phyloP scores from a whole-genome alignment of 1,140 invertebrate genomes.

The Magallana ariakensis region DNA sequence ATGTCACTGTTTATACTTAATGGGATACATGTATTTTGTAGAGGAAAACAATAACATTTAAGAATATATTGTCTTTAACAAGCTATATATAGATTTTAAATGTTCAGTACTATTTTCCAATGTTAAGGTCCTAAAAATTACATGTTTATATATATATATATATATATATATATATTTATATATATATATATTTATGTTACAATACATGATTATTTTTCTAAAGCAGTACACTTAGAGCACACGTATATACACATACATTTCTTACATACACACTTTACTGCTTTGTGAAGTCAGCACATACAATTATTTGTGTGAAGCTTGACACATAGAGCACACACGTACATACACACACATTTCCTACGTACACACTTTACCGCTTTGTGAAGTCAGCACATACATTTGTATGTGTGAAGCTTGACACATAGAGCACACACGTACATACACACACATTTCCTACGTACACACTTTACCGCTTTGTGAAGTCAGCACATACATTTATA shows the following conservation, averaged over 20 bases:
- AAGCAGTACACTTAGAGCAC: too few relatives aligned
- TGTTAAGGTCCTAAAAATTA: not conserved
- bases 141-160: not conserved
- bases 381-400: not conserved
- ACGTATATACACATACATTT: too few relatives aligned
- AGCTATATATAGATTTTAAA: not conserved
- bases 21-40: not conserved
- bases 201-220: not conserved
- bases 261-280: too few relatives aligned
- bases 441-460: too few relatives aligned
- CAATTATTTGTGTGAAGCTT: not conserved
- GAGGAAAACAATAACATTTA: not conserved
- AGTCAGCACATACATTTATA: too few relatives aligned
- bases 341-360: too few relatives aligned
- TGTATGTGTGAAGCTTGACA: not conserved
- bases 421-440: too few relatives aligned
- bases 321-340: too few relatives aligned
- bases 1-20: not conserved
- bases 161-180: not conserved
- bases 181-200: not conserved
- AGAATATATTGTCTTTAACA: not conserved
- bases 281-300: conserved; percentile 5
- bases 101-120: not conserved
- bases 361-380: not conserved
- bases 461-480: too few relatives aligned